These are phyloP conservation scores for Drosophila insularis DNA, from an alignment of 1,140 invertebrate genomes.

Conservation along the genomic window DNA sequence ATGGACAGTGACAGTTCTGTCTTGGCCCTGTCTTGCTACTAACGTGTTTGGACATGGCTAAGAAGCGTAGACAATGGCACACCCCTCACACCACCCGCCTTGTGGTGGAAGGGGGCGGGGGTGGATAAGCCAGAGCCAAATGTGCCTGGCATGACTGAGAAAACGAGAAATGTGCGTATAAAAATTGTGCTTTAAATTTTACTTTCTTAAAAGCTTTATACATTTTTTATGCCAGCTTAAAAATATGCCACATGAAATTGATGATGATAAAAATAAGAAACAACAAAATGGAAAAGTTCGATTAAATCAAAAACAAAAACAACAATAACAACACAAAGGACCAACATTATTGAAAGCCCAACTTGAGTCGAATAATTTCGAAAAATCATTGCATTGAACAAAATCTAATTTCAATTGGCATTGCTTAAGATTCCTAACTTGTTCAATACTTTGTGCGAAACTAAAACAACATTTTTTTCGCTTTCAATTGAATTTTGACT, in stretches of 20 bases:
- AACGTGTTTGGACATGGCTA: slow-evolving; percentile 75
- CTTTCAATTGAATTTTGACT: slow-evolving; percentile 11
- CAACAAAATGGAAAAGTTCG: slow-evolving; percentile 35
- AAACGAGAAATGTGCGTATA: slow-evolving; percentile 31
- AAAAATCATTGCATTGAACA: background rate
- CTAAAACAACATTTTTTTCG: background rate
- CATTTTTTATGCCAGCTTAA: slow-evolving; percentile 43
- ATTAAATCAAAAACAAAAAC: slow-evolving; percentile 4
- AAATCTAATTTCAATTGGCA: background rate
- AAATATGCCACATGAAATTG: slow-evolving; percentile 48
- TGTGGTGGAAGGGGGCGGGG: too few species aligned
- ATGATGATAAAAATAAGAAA: slow-evolving; percentile 3
- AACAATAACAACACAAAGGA: background rate
- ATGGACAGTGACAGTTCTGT: slow-evolving; percentile 65
- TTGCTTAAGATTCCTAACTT: background rate
- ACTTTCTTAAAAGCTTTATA: slow-evolving; percentile 48
- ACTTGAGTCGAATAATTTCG: background rate
- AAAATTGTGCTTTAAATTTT: slow-evolving; percentile 50
- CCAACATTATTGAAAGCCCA: background rate
- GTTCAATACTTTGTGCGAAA: background rate
- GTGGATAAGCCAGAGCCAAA: too few species aligned
- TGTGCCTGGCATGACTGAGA: slow-evolving; percentile 45
- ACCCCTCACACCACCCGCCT: too few species aligned
- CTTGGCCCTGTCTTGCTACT: slow-evolving; percentile 36
- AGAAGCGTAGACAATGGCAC: slow-evolving; percentile 60